Conservation (phyloP, 2,113 vertebrate genomes). For the Tragelaphus strepsiceros region DNA sequence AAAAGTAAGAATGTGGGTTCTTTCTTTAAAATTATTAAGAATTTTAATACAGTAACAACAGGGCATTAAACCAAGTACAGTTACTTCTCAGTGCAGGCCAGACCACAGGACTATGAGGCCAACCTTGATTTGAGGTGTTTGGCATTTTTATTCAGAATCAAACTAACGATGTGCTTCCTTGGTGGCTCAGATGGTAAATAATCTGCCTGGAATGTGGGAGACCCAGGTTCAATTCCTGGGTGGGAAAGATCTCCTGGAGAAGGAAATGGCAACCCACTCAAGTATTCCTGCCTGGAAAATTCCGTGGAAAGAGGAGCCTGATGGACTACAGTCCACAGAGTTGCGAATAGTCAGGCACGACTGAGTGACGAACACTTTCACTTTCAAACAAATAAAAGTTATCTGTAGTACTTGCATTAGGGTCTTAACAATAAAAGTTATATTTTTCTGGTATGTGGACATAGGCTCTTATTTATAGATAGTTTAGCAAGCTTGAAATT, state of each 20-base stretch:
- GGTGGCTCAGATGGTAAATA: neutral
- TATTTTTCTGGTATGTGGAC: neutral
- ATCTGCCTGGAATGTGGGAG: neutral
- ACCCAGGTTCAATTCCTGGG: neutral
- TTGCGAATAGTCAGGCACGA: fast-evolving
- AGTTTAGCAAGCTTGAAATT: neutral
- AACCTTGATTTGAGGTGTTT: neutral
- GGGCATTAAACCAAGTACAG: neutral
- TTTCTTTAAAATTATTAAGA: neutral
- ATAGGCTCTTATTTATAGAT: neutral
- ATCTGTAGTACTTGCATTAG: neutral
- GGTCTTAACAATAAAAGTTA: neutral
- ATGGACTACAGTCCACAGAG: neutral
- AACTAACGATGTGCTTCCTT: neutral
- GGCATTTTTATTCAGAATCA: neutral
- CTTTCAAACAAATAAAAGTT: neutral
- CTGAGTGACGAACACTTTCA: neutral
- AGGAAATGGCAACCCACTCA: neutral
- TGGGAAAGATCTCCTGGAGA: neutral
- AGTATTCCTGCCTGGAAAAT: neutral
- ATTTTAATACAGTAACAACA: neutral
- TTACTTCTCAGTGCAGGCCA: neutral
- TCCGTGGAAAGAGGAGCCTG: fast-evolving
- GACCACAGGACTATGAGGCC: neutral
- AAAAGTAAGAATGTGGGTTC: neutral